Base-by-base conservation (phyloP, 2,888 invertebrate genomes). In the Phytoseiulus persimilis region DNA sequence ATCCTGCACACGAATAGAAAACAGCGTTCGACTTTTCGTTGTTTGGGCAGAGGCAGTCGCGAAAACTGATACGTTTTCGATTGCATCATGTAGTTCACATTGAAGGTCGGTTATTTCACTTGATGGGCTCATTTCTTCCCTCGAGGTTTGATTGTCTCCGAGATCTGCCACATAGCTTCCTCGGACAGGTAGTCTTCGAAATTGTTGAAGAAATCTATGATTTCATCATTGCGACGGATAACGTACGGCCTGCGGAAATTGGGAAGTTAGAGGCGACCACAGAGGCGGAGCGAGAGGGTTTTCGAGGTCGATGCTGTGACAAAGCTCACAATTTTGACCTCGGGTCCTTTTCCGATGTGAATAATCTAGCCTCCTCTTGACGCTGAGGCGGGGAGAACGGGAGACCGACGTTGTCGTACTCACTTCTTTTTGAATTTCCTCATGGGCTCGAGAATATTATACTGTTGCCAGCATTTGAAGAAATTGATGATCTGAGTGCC, bases 81-180 rank as follows among this genome's bases (percentile, higher is more conserved):
- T 65, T 28, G 2, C 65, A 23, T 14, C 28, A 65, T 65, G 14
- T 28, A 28, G 65, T 28, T 65, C 65, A 65, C 65, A 65, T 14
- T 65, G 14, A 28, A 65, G 28, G 65, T 65, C 65, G 14, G 65
- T 65, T 23, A 28, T 3, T 65, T 65, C 65, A 65, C 9, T 65
- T 6, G 65, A 65, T 65, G 18, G 65, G 5, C 65, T 90, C 90
- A 90, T 89, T 90, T 91, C n/a, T 91, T 90, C 45, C 91, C 95
- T 90, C 96, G 94, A 90, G 98, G 98, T 94, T 98, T 98, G 92
- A 99, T 98, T 91, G 95, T 95, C 94, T 98, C 98, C 0, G 98
- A 99, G 92, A 98, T 96, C 93, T 97, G 97, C 99, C 99, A 99
- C 95, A 99, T 96, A 90, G 97, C 96, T 93, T 99, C 99, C 93